Conservation (phyloP, 2,888 invertebrate genomes). For the Ecliptopera silaceata region DNA sequence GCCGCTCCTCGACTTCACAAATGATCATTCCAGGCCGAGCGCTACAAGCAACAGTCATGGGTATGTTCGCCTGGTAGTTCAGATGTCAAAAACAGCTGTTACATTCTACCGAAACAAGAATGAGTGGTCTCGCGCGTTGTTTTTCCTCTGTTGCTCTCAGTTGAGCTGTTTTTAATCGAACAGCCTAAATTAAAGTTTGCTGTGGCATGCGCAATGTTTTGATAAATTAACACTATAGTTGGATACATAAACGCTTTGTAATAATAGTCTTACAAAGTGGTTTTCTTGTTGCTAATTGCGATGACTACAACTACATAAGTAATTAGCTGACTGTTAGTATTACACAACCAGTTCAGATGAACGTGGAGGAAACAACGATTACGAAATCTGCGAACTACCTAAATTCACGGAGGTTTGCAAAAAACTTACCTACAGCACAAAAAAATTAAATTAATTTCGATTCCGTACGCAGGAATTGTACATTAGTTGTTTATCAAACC, state of each 20-base stretch:
- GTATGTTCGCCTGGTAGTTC: conserved; percentile 70
- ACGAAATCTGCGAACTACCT: conserved; percentile 3
- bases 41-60: conserved; percentile 76
- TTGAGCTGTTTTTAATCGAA: neutral
- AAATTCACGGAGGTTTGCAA: too few relatives aligned
- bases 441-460: neutral
- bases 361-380: neutral
- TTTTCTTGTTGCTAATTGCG: conserved; percentile 8
- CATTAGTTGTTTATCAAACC: neutral
- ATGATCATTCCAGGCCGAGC: conserved; percentile 81
- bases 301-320: neutral
- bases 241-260: neutral
- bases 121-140: neutral
- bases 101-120: conserved; percentile 32
- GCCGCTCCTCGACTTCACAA: conserved; percentile 72
- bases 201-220: neutral
- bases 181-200: neutral
- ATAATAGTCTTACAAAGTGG: neutral
- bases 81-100: conserved; percentile 71
- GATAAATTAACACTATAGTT: neutral
- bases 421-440: too few relatives aligned
- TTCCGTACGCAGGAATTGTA: neutral
- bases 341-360: conserved; percentile 15
- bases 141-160: neutral
- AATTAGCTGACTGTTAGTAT: conserved; percentile 13